Conservation (phyloP, 2,797 vertebrate genomes). For the Cyclura pinguis region DNA sequence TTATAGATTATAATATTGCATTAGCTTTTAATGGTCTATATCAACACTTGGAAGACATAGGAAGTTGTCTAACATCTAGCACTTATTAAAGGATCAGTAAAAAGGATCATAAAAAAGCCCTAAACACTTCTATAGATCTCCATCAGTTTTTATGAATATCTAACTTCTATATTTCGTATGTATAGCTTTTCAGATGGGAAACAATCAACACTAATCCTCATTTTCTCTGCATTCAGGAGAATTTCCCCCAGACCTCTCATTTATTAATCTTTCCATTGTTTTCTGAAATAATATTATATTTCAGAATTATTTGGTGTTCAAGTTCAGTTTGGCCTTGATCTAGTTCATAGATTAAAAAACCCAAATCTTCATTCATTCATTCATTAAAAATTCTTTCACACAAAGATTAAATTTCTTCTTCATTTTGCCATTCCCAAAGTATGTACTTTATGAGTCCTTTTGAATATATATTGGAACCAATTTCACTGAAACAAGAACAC, state of each 20-base stretch:
- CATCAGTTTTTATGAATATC: no score
- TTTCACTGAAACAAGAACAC: not conserved
- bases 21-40: no score
- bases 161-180: not conserved
- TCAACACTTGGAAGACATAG: no score
- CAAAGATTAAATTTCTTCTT: not conserved
- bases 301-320: not conserved
- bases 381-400: not conserved
- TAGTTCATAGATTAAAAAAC: conserved; percentile 13
- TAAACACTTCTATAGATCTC: no score
- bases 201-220: not conserved
- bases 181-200: not conserved
- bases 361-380: not conserved
- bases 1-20: no score
- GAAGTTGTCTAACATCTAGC: no score
- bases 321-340: not conserved
- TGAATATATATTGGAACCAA: conserved; percentile 19
- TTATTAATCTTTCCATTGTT: not conserved
- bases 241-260: not conserved
- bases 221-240: not conserved
- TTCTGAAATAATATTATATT: conserved; percentile 4
- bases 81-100: no score
- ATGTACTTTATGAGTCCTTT: not conserved
- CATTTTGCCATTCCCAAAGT: not conserved
- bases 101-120: no score